Base-by-base conservation (phyloP, 1,140 invertebrate species). In the Oscheius sp. region DNA sequence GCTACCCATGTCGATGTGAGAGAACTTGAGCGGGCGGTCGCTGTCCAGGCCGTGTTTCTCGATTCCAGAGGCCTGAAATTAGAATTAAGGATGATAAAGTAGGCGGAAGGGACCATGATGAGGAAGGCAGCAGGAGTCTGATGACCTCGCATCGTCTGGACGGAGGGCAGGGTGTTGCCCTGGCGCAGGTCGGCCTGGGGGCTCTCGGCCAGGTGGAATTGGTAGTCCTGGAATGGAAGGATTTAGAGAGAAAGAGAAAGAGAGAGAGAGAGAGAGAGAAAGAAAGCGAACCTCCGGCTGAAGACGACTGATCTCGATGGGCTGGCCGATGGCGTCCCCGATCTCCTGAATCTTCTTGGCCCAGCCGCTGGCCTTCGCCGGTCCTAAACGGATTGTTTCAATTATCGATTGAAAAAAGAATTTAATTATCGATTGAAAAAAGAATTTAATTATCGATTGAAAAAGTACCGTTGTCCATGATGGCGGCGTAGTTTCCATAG, bases 141-240 rank as follows among this genome's bases (percentile, higher is more conserved):
- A 85, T 95, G 93, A 15, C 93, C 93, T 73, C 94, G 87, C 7
- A 90, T 85, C 4, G 89, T 90, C 49, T 86, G 85, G 2, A 87
- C 85, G 0, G 91, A 94, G 1, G 91, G 88, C 15, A 85, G 79
- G 77, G 89, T 91, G 81, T 90, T 90, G 49, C 90, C 88, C 84
- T 97, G 95, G 0, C 93, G 82, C 1, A 97, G 82, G 85, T 97
- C 94, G 84, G 95, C 94, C 20, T 92, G 92, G 80, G 92, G 91
- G 23, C 88, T 89, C 78, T 90, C 90, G n/a, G 88, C 91, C 64
- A 87, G 86, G 80, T 93, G 90, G 68, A 90, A 90, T 7, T 89
- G 87, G 79, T 92, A 91, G 85, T 98, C 95, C 84, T n/a, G n/a
- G n/a, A n/a, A n/a, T n/a, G n/a, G n/a, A n/a, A n/a, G n/a, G n/a